These are phyloP conservation scores for Trachelus troglodyta DNA, from an alignment of 2,888 invertebrate genomes.

Conservation along the genomic window DNA sequence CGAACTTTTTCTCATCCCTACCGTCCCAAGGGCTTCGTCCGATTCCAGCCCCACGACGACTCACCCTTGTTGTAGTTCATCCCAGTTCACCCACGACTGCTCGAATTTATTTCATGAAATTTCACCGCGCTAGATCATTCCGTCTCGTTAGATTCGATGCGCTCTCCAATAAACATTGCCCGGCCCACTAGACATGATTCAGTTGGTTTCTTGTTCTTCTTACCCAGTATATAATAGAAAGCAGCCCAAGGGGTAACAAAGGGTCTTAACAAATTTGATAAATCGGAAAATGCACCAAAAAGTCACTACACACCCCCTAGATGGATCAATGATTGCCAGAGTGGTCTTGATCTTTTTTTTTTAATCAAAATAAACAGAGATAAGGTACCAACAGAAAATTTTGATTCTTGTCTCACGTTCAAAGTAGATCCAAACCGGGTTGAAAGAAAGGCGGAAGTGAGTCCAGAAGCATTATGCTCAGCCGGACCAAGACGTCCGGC, in stretches of 20 bases:
- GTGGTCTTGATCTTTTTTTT: background rate
- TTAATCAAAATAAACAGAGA: background rate
- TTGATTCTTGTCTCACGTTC: background rate
- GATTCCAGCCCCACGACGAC: background rate
- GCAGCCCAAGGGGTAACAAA: background rate
- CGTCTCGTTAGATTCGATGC: background rate
- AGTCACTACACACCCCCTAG: background rate
- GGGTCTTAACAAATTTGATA: background rate
- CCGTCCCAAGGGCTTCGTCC: background rate
- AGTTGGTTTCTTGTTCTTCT: background rate
- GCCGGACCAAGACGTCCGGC: background rate
- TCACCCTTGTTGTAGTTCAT: background rate
- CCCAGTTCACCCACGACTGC: background rate
- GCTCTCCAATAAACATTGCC: background rate
- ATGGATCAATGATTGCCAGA: background rate
- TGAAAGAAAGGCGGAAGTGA: background rate
- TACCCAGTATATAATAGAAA: background rate
- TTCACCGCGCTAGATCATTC: conserved; percentile 1
- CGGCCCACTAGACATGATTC: background rate
- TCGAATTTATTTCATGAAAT: conserved; percentile 13
- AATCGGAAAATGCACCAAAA: background rate
- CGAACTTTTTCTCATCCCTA: conserved; percentile 11
- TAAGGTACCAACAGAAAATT: background rate
- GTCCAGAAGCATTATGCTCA: background rate
- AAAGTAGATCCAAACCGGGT: background rate